These are phyloP conservation scores for Sarotherodon lohbergeri DNA, from an alignment of 2,113 vertebrate genomes.

Conservation along the genomic window DNA sequence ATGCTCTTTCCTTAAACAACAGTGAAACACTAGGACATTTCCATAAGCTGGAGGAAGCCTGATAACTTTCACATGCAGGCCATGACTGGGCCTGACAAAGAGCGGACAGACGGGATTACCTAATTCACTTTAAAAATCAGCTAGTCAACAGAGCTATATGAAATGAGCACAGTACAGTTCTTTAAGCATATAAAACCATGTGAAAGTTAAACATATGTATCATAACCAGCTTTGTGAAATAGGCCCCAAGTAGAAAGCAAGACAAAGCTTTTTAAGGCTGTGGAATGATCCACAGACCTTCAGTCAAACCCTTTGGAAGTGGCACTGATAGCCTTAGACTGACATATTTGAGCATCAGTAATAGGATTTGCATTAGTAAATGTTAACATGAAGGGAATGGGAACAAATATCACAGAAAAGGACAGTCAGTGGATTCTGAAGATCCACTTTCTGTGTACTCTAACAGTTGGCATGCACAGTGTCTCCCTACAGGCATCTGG, in stretches of 20 bases:
- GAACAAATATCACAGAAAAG: slow-evolving; percentile 49
- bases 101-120: not conserved
- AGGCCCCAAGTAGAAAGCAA: slow-evolving; percentile 59
- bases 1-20: slow-evolving; percentile 35
- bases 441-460: slow-evolving; percentile 23
- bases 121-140: not conserved
- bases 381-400: slow-evolving; percentile 43
- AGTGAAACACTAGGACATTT: slow-evolving; percentile 59
- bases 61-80: slow-evolving; percentile 71
- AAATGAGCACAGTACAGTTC: not conserved
- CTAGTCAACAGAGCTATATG: not conserved
- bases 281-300: slow-evolving; percentile 40
- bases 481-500: slow-evolving; percentile 47
- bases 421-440: slow-evolving; percentile 36
- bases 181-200: slow-evolving; percentile 38
- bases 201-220: slow-evolving; percentile 62
- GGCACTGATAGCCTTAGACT: slow-evolving; percentile 16
- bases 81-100: slow-evolving; percentile 12
- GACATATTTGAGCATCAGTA: slow-evolving; percentile 29
- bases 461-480: slow-evolving; percentile 63
- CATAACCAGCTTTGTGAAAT: slow-evolving; percentile 67
- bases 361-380: slow-evolving; percentile 56
- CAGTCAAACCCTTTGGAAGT: slow-evolving; percentile 34
- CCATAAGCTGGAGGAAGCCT: slow-evolving; percentile 62
- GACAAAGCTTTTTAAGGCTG: slow-evolving; percentile 64